Base-by-base conservation (phyloP, 2,113 vertebrate species). In the Willisornis vidua region DNA sequence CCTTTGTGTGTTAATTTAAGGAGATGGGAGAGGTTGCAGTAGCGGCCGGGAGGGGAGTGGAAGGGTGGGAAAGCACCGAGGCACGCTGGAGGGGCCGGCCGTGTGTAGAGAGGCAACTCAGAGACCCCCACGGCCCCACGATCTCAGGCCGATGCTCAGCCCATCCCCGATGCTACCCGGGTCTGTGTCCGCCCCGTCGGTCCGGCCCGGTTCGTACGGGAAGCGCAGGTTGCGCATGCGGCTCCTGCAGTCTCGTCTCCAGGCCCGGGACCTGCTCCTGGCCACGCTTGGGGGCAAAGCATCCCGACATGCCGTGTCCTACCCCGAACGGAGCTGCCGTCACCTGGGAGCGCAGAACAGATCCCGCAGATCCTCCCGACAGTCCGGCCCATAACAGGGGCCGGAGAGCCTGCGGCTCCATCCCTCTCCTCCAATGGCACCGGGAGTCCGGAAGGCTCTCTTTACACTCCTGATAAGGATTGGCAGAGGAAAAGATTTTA, bases 1-100 rank as follows among this genome's bases (percentile, higher is more conserved):
- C 37, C 37, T 86, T 74, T 71, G 65, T 55, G 80, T 55, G 61
- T 77, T 96, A 89, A 89, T 92, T 81, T 74, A 77, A 95, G 79
- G 43, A 71, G 72, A 46, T 13, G n/a, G 28, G 79, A 55, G 26
- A 61, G 26, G 48, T 39, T 61, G 58, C 39, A 3, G 45, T 37
- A 67, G 31, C 6, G 12, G 28, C 17, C 14, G 3, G 28, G 65
- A 68, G 10, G 12, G 62, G 20, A 84, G 28, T 25, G 8, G 13
- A 80, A 49, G 51, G 54, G 25, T 63, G 28, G 45, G 62, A 76
- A 79, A 52, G 26, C 4, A 48, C 10, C 19, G 35, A 43, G 58
- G 20, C 12, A 3, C 3, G 6, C 52, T 14, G 68, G 55, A 79
- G 52, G 9, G 19, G 14, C 8, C 11, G 20, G 22, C 9, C 5